Conservation (phyloP, 2,797 vertebrate genomes). For the Spondyliosoma cantharus region DNA sequence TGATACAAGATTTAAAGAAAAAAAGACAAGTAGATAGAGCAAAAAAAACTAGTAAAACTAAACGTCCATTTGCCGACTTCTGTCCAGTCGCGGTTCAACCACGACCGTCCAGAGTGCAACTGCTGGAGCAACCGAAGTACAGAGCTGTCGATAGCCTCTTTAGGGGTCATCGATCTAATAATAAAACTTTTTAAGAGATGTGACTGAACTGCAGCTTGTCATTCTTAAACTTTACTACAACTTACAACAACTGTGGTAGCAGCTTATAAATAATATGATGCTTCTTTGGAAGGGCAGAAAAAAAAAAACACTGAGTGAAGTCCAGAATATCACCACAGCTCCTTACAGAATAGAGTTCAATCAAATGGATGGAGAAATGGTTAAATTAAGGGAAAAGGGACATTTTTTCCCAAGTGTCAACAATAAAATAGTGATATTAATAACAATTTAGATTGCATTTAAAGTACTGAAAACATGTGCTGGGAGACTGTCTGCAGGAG, state of each 20-base stretch:
- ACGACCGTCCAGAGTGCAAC: background rate
- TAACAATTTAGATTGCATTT: background rate
- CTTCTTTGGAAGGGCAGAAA: too few relatives aligned
- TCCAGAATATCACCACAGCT: background rate
- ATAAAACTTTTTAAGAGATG: background rate
- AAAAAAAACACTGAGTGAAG: background rate
- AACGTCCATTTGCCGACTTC: background rate
- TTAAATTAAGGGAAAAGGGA: too few relatives aligned
- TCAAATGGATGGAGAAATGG: too few relatives aligned
- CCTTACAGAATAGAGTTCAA: background rate
- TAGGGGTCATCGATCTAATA: background rate
- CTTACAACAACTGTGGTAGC: background rate
- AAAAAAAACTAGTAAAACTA: background rate
- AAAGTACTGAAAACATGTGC: background rate
- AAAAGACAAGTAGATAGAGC: background rate
- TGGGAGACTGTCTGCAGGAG: background rate
- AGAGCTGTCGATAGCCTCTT: background rate
- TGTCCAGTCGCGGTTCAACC: background rate
- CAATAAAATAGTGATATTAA: background rate
- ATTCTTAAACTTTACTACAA: background rate
- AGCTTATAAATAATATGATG: background rate
- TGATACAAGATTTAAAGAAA: slow-evolving; percentile 4
- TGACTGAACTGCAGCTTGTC: background rate
- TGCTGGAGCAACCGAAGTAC: background rate
- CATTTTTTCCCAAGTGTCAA: background rate